phyloP scores from a whole-genome alignment of 2,888 invertebrate genomes.

The Muscina levida region DNA sequence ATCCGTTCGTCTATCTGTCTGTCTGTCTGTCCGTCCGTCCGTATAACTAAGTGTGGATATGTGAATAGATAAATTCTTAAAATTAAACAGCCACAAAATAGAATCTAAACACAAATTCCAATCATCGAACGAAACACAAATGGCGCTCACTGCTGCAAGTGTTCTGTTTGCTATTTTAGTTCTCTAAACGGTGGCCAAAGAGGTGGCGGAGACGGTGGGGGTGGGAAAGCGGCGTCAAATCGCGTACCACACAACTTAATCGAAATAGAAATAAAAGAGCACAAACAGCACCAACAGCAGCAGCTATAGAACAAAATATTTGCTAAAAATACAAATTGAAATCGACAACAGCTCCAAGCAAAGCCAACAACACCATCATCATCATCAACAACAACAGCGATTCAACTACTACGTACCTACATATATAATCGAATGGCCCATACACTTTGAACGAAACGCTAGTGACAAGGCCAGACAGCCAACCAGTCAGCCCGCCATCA shows the following conservation, averaged over 20 bases:
- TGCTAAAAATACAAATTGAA: slow-evolving; percentile 35
- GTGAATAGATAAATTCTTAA: slow-evolving; percentile 10
- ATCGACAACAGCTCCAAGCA: slow-evolving; percentile 25
- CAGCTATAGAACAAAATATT: slow-evolving; percentile 14
- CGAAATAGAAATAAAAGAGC: slow-evolving; percentile 30
- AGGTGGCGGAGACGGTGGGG: neutral
- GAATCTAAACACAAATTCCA: slow-evolving; percentile 58
- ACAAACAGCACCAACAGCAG: slow-evolving; percentile 19
- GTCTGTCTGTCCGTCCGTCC: no score
- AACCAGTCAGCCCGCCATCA: slow-evolving; percentile 2
- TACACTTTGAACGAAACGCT: neutral
- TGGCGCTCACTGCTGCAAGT: slow-evolving; percentile 52
- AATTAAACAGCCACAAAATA: slow-evolving; percentile 38
- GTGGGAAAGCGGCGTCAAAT: no score
- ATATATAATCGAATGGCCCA: slow-evolving; percentile 14
- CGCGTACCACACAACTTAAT: slow-evolving; percentile 16
- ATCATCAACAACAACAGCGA: no score
- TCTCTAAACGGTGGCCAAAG: slow-evolving; percentile 4
- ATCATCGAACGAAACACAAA: slow-evolving; percentile 51
- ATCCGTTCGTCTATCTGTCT: no score
- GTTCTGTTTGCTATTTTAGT: slow-evolving; percentile 28
- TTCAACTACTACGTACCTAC: no score
- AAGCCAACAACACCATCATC: slow-evolving; percentile 12
- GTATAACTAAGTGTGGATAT: no score
- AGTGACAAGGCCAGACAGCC: slow-evolving; percentile 16